A percentile compares a stretch with the other conserved stretches of the same genome.
Conservation (phyloP, 1,140 invertebrate genomes). For the Diachasma alloeum region DNA sequence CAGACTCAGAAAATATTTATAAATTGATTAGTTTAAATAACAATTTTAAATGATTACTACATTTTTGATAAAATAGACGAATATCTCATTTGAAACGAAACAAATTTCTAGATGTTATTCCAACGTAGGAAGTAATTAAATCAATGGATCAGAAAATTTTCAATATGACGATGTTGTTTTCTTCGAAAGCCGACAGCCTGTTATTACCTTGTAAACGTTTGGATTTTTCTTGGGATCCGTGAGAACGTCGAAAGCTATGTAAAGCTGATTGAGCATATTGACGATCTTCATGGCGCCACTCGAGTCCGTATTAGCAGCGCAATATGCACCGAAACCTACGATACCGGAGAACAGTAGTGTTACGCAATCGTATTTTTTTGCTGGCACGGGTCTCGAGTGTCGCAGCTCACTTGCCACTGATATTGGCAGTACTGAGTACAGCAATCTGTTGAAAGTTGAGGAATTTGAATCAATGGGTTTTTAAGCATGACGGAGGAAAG, state of each 20-base stretch:
- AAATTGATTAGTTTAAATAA: too few species aligned
- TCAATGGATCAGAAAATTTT: too few species aligned
- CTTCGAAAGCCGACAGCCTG: not conserved
- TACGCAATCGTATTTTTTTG: conserved; percentile 86
- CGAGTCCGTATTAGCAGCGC: conserved; percentile 84
- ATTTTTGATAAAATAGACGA: too few species aligned
- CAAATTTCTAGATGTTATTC: too few species aligned
- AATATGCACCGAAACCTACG: conserved; percentile 90
- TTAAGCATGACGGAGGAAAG: too few species aligned
- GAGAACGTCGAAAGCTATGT: conserved; percentile 89
- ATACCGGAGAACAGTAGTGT: conserved; percentile 94
- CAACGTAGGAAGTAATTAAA: too few species aligned
- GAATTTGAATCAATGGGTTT: not conserved
- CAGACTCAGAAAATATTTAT: too few species aligned
- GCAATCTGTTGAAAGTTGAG: conserved; percentile 69
- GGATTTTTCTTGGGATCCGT: conserved; percentile 91
- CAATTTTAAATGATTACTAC: too few species aligned
- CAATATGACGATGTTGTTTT: not conserved
- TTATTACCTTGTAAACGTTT: conserved; percentile 90
- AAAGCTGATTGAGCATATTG: conserved; percentile 88
- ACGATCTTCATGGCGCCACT: conserved; percentile 93
- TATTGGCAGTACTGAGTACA: conserved; percentile 93
- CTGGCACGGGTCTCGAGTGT: conserved; percentile 87
- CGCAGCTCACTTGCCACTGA: conserved; percentile 92
- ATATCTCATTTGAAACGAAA: too few species aligned